A percentile compares a stretch with the other conserved stretches of the same genome.
phyloP scores from a whole-genome alignment of 2,113 vertebrate genomes.

The Pithys albifrons region DNA sequence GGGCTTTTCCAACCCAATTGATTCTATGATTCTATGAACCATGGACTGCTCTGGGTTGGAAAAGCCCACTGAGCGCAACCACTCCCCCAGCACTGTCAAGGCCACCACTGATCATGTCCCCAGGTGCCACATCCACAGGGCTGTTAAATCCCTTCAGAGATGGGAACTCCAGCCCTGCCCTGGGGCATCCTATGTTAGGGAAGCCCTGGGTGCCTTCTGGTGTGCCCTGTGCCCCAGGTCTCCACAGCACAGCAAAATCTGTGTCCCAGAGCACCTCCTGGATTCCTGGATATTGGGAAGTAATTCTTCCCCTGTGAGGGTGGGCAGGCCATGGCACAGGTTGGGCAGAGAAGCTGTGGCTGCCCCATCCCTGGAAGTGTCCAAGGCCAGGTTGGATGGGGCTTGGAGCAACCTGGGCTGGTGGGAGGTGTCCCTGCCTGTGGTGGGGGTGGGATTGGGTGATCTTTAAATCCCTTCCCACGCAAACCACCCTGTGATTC shows the following conservation, averaged over 20 bases:
- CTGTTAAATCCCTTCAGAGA: too few species aligned
- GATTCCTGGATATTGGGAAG: background rate
- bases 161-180: too few species aligned
- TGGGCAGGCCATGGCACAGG: too few species aligned
- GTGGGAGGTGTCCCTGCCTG: background rate
- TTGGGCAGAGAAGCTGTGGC: background rate
- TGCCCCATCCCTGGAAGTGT: background rate
- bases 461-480: background rate
- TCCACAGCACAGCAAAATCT: background rate
- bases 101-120: background rate
- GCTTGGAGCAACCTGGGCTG: background rate
- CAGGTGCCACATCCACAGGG: fast-evolving
- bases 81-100: background rate
- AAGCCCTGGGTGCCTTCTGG: background rate
- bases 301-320: background rate
- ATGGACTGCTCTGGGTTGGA: background rate
- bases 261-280: background rate
- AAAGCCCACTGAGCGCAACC: background rate
- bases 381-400: background rate
- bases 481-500: background rate
- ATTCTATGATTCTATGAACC: too few species aligned
- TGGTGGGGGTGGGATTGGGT: background rate
- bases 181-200: background rate
- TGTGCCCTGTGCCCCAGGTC: background rate
- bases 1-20: too few species aligned